Conservation (phyloP, 2,888 invertebrate genomes). For the Endotricha flammealis region DNA sequence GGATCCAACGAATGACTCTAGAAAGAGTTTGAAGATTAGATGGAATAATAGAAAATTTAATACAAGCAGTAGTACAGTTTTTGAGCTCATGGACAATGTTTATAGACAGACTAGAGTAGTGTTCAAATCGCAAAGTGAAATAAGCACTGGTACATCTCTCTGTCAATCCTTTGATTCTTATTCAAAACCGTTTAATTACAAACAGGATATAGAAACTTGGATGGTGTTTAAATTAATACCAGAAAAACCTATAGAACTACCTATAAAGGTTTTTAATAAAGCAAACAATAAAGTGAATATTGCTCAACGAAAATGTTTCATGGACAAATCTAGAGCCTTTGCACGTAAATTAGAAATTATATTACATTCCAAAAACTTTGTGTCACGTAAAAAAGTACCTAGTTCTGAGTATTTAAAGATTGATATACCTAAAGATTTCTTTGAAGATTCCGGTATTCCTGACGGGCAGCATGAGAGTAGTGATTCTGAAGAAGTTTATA, state of each 20-base stretch:
- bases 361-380: slow-evolving; percentile 41
- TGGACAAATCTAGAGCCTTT: slow-evolving; percentile 49
- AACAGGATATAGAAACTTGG: slow-evolving; percentile 57
- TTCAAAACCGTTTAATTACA: slow-evolving; percentile 40
- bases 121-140: slow-evolving; percentile 47
- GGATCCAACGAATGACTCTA: slow-evolving; percentile 39
- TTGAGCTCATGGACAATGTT: slow-evolving; percentile 49
- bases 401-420: slow-evolving; percentile 53
- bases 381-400: slow-evolving; percentile 23
- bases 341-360: slow-evolving; percentile 51
- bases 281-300: slow-evolving; percentile 35
- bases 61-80: slow-evolving; percentile 54
- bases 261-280: slow-evolving; percentile 20
- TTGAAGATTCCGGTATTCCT: slow-evolving; percentile 39
- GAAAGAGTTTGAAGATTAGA: slow-evolving; percentile 47
- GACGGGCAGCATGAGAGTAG: slow-evolving; percentile 36
- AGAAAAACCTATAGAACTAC: slow-evolving; percentile 24
- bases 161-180: slow-evolving; percentile 29
- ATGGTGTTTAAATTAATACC: slow-evolving; percentile 51
- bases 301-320: slow-evolving; percentile 47
- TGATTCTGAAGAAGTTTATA: slow-evolving; percentile 52
- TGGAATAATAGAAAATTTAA: slow-evolving; percentile 56
- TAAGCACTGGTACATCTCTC: slow-evolving; percentile 34
- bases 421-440: slow-evolving; percentile 57
- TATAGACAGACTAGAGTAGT: slow-evolving; percentile 43